A percentile compares a stretch with the other conserved stretches of the same genome.
Conservation (phyloP, 1,140 invertebrate genomes). For the Asbolus verrucosus region DNA sequence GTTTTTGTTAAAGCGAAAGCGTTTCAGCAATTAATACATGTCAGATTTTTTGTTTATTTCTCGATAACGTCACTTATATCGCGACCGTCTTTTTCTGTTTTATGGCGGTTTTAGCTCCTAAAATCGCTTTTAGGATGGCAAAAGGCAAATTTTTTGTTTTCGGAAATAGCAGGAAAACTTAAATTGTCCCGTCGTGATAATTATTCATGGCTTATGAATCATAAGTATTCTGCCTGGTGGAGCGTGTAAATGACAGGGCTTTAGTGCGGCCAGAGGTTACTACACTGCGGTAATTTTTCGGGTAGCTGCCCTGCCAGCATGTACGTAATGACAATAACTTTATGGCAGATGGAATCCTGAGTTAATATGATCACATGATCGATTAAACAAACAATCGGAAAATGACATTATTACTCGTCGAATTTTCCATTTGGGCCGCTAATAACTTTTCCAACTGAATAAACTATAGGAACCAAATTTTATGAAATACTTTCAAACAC, state of each 20-base stretch:
- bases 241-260: slow-evolving; percentile 24
- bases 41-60: too few species aligned
- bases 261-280: slow-evolving; percentile 1
- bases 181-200: not conserved
- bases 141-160: not conserved
- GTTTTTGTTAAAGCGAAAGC: not conserved
- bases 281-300: not conserved
- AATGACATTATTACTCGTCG: too few species aligned
- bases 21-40: too few species aligned
- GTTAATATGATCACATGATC: too few species aligned
- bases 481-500: slow-evolving; percentile 15
- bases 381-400: too few species aligned
- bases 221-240: slow-evolving; percentile 11
- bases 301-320: not conserved
- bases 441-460: too few species aligned
- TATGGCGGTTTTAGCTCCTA: not conserved
- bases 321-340: not conserved
- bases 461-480: not conserved
- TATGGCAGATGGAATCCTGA: too few species aligned
- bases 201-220: slow-evolving; percentile 34
- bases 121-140: too few species aligned
- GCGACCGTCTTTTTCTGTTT: too few species aligned
- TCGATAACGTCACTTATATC: too few species aligned
- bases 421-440: too few species aligned
- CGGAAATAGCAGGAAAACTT: not conserved